These are phyloP conservation scores for Ammodytes marinus DNA, from an alignment of 2,113 vertebrate genomes.

Conservation along the genomic window DNA sequence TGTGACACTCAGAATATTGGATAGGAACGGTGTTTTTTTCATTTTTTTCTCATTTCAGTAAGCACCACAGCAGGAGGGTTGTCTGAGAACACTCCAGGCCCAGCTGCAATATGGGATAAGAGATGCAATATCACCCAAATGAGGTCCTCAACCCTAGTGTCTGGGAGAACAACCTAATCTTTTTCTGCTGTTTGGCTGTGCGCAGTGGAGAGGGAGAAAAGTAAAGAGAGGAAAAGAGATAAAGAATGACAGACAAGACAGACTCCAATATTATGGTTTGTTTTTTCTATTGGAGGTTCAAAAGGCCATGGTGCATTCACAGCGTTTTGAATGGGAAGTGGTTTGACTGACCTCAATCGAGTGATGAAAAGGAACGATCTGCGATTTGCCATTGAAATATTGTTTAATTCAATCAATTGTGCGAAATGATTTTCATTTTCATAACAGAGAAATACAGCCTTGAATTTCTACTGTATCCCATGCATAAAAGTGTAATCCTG, in stretches of 20 bases:
- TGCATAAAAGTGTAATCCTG: constrained; percentile 64
- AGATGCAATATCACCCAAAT: constrained; percentile 47
- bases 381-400: neutral
- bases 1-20: constrained; percentile 33
- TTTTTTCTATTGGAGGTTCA: neutral
- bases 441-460: constrained; percentile 7
- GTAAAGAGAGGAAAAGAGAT: neutral
- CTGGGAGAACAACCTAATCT: constrained; percentile 29
- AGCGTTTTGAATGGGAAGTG: constrained; percentile 20
- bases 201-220: neutral
- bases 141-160: constrained; percentile 47
- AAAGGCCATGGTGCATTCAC: constrained; percentile 8
- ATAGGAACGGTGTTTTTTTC: constrained; percentile 36
- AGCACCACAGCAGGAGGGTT: constrained; percentile 14
- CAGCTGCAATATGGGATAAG: constrained; percentile 48
- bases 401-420: constrained; percentile 17
- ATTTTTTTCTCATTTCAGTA: neutral
- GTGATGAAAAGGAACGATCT: neutral
- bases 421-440: constrained; percentile 24
- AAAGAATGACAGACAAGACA: constrained; percentile 26
- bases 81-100: constrained; percentile 16
- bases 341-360: constrained; percentile 28
- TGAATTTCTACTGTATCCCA: neutral
- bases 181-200: neutral
- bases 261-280: constrained; percentile 9